Base-by-base conservation (phyloP, 2,888 invertebrate genomes). In the Aleiodes leptofemur region DNA sequence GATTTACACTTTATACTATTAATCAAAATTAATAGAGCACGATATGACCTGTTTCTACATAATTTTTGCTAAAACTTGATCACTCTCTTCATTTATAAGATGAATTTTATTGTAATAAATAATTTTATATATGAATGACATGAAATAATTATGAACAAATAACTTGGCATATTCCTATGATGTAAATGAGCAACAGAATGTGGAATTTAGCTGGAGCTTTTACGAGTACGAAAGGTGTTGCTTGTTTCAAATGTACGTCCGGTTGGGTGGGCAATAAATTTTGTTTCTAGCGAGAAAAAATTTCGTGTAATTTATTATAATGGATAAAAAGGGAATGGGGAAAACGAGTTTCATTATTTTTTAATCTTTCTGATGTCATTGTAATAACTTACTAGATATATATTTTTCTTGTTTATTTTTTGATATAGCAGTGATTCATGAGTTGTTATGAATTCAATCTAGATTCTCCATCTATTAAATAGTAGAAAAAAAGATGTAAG, bases 301-400 rank as follows among this genome's bases (percentile, higher is more conserved):
- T 61, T 61, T 61, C 14, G 14, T 38, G 38, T 61, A 61, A 61
- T 61, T 61, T 61, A 61, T 61, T 61, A 61, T 61, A 61, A 61
- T 61, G 61, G 38, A 38, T 38, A 38, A 38, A 61, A 59, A n/a
- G n/a, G n/a, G 38, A 38, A 4, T 1, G 34, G 43, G 43, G 61
- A 0, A 61, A 61, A 61, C 38, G 61, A 13, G 61, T 61, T 34
- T 61, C 61, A 61, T 61, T 38, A 61, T 61, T 61, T 61, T 61
- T 61, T 38, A 61, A 61, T 38, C 38, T 61, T 14, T 14, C 59
- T 61, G 34, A 61, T 34, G 61, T 61, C 61, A 34, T 61, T 61
- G 34, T 61, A 31, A 61, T 61, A 61, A 61, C 14, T 61, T 61
- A 38, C 38, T 4, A n/a, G n/a, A 59, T 31, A 23, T 23, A 31